A percentile compares a stretch with the other conserved stretches of the same genome.
Conservation (phyloP, 2,888 invertebrate genomes). For the Nephrotoma guestfalica region DNA sequence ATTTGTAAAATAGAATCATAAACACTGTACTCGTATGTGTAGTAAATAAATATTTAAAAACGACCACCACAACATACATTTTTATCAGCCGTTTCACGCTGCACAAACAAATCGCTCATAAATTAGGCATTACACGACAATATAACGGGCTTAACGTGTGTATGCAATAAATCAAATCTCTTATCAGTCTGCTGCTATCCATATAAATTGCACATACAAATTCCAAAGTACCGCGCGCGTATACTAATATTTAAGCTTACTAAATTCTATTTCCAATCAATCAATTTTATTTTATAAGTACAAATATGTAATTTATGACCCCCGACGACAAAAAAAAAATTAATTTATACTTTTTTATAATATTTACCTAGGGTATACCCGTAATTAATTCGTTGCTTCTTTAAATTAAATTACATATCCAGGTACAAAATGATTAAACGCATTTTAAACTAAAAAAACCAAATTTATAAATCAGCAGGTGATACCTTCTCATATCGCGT, state of each 20-base stretch:
- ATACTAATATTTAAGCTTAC: neutral
- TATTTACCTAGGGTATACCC: neutral
- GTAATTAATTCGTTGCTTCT: neutral
- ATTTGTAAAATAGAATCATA: too few relatives aligned
- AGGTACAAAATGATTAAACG: neutral
- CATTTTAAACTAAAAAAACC: neutral
- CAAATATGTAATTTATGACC: neutral
- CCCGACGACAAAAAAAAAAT: too few relatives aligned
- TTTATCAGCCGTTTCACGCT: neutral
- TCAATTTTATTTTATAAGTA: neutral
- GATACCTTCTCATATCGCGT: neutral
- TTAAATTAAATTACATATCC: neutral
- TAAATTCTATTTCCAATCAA: neutral
- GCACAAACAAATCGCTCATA: neutral
- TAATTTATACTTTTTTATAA: neutral
- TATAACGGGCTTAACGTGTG: neutral
- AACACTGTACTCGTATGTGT: too few relatives aligned
- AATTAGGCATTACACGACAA: neutral
- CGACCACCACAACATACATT: neutral
- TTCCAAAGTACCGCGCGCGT: neutral
- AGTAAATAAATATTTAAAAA: too few relatives aligned
- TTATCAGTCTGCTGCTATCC: neutral
- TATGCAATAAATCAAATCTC: neutral
- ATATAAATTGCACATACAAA: neutral
- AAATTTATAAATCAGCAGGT: neutral